Evolutionary conservation across 2,797 vertebrate species (phyloP).

Genomic region (Momotus momota): DNA sequence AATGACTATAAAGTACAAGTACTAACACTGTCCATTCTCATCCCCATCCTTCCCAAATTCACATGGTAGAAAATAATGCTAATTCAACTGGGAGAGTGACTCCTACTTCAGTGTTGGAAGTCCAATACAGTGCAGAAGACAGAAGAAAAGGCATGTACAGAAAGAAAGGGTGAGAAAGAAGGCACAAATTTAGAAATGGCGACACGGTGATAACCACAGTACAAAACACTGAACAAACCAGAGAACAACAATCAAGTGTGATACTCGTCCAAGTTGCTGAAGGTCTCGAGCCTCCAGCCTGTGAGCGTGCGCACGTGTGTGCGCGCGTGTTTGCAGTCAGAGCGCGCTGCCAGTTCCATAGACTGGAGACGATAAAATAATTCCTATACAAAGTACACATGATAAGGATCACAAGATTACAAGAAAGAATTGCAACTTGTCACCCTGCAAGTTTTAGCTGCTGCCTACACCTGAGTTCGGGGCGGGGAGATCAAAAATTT

Average conservation of each 20-base stretch:
- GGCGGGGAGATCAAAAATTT: not conserved
- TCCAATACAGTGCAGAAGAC: not conserved
- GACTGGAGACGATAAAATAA: not conserved
- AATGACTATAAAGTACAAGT: not conserved
- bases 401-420: not conserved
- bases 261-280: fast-evolving
- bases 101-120: not conserved
- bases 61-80: not conserved
- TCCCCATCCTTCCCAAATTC: not conserved
- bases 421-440: not conserved
- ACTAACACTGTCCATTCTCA: not conserved
- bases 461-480: not conserved
- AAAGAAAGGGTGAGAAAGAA: not conserved
- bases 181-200: not conserved
- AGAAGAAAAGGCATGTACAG: not conserved
- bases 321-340: fast-evolving
- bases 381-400: not conserved
- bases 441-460: not conserved
- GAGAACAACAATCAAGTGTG: not conserved
- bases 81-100: not conserved
- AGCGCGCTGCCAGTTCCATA: not conserved
- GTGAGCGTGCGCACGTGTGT: fast-evolving
- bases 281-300: not conserved
- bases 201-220: not conserved
- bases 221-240: not conserved